Evolutionary conservation across 2,797 vertebrate species (phyloP), one percentile per base, ranked within the genome.

Genomic region (Lophura swinhoii): DNA sequence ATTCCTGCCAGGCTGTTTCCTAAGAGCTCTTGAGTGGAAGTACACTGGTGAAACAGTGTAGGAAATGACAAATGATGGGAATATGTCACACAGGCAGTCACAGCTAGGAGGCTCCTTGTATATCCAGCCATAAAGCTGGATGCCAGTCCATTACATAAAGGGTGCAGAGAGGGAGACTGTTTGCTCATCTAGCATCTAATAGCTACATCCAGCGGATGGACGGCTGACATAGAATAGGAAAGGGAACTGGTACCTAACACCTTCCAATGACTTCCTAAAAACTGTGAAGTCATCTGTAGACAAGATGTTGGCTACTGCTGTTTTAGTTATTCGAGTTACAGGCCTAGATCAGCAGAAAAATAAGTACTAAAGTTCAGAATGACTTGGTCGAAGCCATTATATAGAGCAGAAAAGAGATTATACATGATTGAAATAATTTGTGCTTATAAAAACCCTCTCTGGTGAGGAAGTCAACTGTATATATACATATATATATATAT

Each of bases 41-140:
- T n/a, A 31, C 44, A 29, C 13, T 26, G 6, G 55, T 53, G 77
- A 26, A 68, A 17, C 63, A 60, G 63, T 8, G 18, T 71, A 39
- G 46, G 9, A 33, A n/a, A 64, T 23, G 58, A 29, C 83, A 56
- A 5, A 4, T 21, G 62, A 73, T 2, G 67, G 70, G 78, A 84
- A 75, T 3, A 12, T 2, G 1, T 23, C 33, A 78, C 49, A 62
- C 3, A 1, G 37, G 22, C 56, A 15, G 58, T 41, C 68, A 75
- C 0, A 1, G 44, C 14, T 10, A 0, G 8, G 49, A 60, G 51
- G 28, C 2, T 5, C 33, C 0, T 0, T 2, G 7, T 4, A 13
- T 10, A 43, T 21, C 69, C 66, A 24, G 29, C 68, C 76, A 91
- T 33, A 72, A 67, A 71, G 77, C 46, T 63, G 59, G 49, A 12